Conservation (phyloP, 2,888 invertebrate species). For the Thereva unica region DNA sequence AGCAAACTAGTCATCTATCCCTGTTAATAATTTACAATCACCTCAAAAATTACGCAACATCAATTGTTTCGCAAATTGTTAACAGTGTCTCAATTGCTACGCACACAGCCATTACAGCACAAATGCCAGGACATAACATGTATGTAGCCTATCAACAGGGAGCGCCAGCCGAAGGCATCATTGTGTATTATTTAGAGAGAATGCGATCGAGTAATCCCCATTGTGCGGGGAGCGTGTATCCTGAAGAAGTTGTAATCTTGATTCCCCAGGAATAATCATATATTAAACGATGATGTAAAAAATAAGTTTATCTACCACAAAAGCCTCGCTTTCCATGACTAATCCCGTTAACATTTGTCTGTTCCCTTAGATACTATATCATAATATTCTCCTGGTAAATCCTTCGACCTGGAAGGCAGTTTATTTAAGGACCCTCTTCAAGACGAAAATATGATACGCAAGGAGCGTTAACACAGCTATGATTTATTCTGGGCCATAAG, state of each 20-base stretch:
- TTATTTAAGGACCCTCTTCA: constrained; percentile 38
- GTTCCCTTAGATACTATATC: constrained; percentile 30
- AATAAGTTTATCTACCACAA: constrained; percentile 28
- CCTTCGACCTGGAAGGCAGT: constrained; percentile 37
- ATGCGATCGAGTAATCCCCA: constrained; percentile 20
- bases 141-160: too few relatives aligned
- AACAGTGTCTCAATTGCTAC: too few relatives aligned
- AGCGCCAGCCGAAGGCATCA: too few relatives aligned
- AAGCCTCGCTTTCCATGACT: constrained; percentile 29
- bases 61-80: too few relatives aligned
- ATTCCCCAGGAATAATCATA: constrained; percentile 3
- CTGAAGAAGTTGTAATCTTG: constrained; percentile 26
- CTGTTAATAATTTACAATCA: too few relatives aligned
- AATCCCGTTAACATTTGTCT: constrained; percentile 40
- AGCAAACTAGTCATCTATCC: too few relatives aligned
- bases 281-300: constrained; percentile 22
- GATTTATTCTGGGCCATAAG: constrained; percentile 39
- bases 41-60: too few relatives aligned
- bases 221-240: constrained; percentile 2
- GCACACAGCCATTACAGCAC: too few relatives aligned
- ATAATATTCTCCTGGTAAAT: constrained; percentile 36
- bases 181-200: too few relatives aligned
- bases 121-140: too few relatives aligned
- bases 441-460: constrained; percentile 39
- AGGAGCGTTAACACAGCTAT: constrained; percentile 37